phyloP scores from a whole-genome alignment of 2,888 invertebrate species.

The Dolichopus griseipennis region DNA sequence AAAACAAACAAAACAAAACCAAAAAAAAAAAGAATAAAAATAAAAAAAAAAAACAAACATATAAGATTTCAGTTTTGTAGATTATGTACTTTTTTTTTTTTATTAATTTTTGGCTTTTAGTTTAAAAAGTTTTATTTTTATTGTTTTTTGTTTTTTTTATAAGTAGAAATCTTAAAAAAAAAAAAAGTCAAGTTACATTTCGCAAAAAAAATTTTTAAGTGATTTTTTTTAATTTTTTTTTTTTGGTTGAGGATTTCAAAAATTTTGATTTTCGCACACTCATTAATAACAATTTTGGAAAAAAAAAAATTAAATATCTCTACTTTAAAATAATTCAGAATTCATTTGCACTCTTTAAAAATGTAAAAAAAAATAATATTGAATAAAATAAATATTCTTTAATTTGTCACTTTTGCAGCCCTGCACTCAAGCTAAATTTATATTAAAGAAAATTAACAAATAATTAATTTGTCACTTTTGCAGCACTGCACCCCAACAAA shows the following conservation, averaged over 20 bases:
- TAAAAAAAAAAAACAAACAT: constrained; percentile 12
- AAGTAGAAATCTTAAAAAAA: not conserved
- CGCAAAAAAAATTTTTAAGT: not conserved
- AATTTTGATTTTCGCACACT: too few species aligned
- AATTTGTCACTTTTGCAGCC: too few species aligned
- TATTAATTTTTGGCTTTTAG: not conserved
- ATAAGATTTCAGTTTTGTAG: not conserved
- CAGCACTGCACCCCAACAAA: too few species aligned
- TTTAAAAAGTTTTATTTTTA: not conserved
- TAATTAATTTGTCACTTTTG: too few species aligned
- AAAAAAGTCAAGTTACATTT: not conserved
- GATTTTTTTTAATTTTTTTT: not conserved
- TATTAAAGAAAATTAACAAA: too few species aligned
- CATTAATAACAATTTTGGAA: too few species aligned
- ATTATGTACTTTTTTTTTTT: not conserved
- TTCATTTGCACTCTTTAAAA: too few species aligned
- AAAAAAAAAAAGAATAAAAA: constrained; percentile 21
- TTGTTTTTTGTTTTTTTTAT: not conserved
- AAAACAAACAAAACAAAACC: constrained; percentile 25
- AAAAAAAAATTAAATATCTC: too few species aligned
- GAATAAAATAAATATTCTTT: too few species aligned
- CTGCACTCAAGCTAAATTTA: too few species aligned
- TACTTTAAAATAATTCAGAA: too few species aligned
- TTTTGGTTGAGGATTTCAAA: not conserved
- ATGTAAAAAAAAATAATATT: too few species aligned